Percentiles rank a stretch among this genome's conserved stretches.
Conservation (phyloP, 2,888 invertebrate species). For the Stratiomys singularior region DNA sequence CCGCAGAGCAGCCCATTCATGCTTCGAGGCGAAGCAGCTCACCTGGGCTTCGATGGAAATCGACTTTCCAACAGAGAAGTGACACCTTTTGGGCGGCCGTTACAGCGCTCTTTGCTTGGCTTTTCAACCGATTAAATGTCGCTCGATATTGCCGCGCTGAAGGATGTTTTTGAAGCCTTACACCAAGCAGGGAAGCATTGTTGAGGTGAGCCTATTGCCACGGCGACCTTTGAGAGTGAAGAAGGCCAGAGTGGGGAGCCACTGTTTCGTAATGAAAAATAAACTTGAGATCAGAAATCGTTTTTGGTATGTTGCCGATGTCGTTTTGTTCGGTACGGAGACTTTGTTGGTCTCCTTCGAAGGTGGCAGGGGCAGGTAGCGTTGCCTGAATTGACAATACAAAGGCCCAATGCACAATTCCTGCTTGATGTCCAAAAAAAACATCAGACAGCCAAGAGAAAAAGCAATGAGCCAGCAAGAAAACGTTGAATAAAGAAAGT, state of each 20-base stretch:
- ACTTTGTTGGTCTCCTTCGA: background rate
- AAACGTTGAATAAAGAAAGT: conserved; percentile 19
- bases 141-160: too few species aligned
- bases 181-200: too few species aligned
- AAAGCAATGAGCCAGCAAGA: conserved; percentile 12
- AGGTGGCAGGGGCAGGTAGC: conserved; percentile 9
- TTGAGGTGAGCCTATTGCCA: too few species aligned
- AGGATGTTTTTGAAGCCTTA: too few species aligned
- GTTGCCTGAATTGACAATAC: conserved; percentile 32
- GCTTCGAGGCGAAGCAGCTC: conserved; percentile 2
- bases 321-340: background rate
- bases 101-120: too few species aligned
- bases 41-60: background rate
- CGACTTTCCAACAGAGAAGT: too few species aligned
- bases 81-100: too few species aligned
- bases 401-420: conserved; percentile 10
- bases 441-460: background rate
- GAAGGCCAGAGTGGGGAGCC: background rate
- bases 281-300: conserved; percentile 11
- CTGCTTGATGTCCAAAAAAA: background rate
- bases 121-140: too few species aligned
- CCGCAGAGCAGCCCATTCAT: conserved; percentile 24
- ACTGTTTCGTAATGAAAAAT: background rate
- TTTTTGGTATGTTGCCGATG: conserved; percentile 9
- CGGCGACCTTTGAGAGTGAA: too few species aligned